phyloP scores from a whole-genome alignment of 2,797 vertebrate genomes.

The Sebastolobus alascanus region DNA sequence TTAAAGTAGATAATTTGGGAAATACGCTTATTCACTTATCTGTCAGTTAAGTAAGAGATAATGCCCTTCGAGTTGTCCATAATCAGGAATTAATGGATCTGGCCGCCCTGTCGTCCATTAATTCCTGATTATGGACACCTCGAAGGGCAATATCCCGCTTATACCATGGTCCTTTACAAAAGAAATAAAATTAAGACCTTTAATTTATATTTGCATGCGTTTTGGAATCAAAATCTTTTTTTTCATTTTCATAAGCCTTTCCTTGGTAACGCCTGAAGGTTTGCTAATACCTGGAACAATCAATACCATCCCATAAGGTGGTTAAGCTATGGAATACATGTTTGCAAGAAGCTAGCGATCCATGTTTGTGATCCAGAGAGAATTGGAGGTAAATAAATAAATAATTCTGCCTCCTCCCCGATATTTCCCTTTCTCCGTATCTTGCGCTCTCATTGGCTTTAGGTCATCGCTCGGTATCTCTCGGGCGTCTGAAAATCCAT shows the following conservation, averaged over 20 bases:
- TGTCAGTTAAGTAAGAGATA: neutral
- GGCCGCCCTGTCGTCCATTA: neutral
- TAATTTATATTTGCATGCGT: neutral
- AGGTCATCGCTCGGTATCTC: too few species aligned
- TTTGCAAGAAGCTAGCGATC: neutral
- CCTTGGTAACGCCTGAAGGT: too few species aligned
- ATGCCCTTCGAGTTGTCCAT: conserved; percentile 4
- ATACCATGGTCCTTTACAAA: neutral
- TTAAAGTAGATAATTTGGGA: neutral
- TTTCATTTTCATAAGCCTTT: too few species aligned
- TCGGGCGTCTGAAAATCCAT: too few species aligned
- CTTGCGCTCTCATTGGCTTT: neutral
- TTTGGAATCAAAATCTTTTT: too few species aligned
- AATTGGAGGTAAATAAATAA: neutral
- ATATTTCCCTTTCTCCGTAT: neutral
- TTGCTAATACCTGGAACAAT: neutral
- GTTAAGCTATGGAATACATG: too few species aligned
- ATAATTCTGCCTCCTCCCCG: neutral
- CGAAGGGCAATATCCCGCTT: neutral
- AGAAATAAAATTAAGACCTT: neutral
- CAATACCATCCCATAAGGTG: neutral
- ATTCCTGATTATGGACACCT: conserved; percentile 1
- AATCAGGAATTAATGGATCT: conserved; percentile 7
- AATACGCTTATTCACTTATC: neutral
- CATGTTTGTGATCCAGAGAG: too few species aligned